Evolutionary conservation across 2,888 invertebrate species (phyloP), one percentile per base, ranked within the genome.

Genomic region (Tinea pellionella): DNA sequence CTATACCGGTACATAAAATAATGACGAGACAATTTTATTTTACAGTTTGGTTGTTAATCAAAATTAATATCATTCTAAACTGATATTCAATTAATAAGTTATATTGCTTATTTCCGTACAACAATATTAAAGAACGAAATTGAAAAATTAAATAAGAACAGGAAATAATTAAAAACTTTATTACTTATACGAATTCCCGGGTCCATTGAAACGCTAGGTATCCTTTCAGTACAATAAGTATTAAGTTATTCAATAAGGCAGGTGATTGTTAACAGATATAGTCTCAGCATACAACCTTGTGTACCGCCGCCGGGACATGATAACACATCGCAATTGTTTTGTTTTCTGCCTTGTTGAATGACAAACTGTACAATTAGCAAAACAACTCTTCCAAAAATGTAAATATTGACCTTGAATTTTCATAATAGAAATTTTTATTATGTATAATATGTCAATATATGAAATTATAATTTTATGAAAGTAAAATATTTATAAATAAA

Each of bases 231-330:
- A 53, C 53, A 24, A 47, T 47, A 16, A 47, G 16, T 16, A 47
- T 15, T 16, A 37, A 9, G 24, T 24, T 53, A 53, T 53, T 53
- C 24, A 53, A 53, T 57, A 13, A 32, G 57, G 16, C 32, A 57
- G 32, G 57, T 57, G 71, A 70, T 70, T 65, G 68, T 68, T 32
- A 77, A 74, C 68, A 73, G 68, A 69, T 66, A 66, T 66, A 24
- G 57, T 29, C 57, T 32, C 30, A 32, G 32, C 30, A 30, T 13
- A 30, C 57, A 32, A 32, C 30, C 57, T 55, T 55, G 55, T 24
- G 16, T 12, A 16, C 32, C 32, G 30, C 32, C 32, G 30, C 57
- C 57, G 57, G 57, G n/a, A 53, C 24, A 8, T 32, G 57, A 57
- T 57, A 57, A 57, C 57, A 32, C 32, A 57, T 57, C 57, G 32